Evolutionary conservation across 2,888 invertebrate species (phyloP), one percentile per base, ranked within the genome.

Genomic region (Mythimna lalbum): DNA sequence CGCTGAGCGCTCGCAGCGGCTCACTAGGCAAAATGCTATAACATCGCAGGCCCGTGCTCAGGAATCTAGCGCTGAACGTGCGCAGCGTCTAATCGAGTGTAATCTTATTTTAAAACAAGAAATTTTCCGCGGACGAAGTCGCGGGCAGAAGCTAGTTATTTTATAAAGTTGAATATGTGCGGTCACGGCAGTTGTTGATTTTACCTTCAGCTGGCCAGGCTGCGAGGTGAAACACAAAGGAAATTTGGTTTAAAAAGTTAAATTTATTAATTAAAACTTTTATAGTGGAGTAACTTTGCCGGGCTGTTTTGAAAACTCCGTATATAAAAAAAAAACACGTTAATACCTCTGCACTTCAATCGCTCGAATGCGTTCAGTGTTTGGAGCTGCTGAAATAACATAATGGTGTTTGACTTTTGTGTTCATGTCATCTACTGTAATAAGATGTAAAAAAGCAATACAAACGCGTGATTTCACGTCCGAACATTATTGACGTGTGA

Each of bases 251-350:
- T 56, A 33, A 36, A 55, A 21, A 56, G 33, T 17, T 33, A 14
- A 23, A 36, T 36, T 12, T 49, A 68, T 68, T n/a, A 55, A 47
- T 56, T 39, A 36, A 27, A 62, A 39, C 6, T 57, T 31, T 14
- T 39, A n/a, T 17, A 31, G 17, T 19, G n/a, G 27, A 66, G n/a
- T 50, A 9, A 36, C 14, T 17, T 27, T 27, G 21, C 19, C 4
- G 10, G n/a, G 27, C 36, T 47, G 23, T 19, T 36, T 14, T 23
- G 14, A 55, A 14, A 27, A 55, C 19, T 19, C 31, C 9, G 9
- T 19, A 19, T 14, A 14, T 12, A 55, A 55, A 10, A 31, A 19
- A 21, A 12, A 31, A 31, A 27, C 19, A 31, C 19, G 14, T 53
- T 10, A 55, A 55, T 31, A n/a, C 19, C 1, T 55, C 4, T 9